Conservation (phyloP, 2,888 invertebrate genomes). For the Deilephila porcellus region DNA sequence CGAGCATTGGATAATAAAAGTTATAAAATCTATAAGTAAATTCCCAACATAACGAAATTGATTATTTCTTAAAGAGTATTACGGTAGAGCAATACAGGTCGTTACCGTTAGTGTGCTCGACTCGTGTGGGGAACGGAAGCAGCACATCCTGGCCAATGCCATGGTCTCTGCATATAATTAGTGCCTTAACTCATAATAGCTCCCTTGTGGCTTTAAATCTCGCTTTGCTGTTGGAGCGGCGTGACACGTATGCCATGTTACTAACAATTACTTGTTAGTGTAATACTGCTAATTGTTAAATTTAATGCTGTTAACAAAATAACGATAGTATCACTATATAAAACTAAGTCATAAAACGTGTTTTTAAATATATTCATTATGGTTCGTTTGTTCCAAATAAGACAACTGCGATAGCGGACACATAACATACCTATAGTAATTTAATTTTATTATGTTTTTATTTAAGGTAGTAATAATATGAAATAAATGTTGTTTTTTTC, state of each 20-base stretch:
- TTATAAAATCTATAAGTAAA: conserved; percentile 35
- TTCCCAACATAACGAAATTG: conserved; percentile 43
- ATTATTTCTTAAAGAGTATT: conserved; percentile 49
- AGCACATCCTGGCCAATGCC: conserved; percentile 70
- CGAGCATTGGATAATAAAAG: neutral
- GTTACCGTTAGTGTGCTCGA: conserved; percentile 66
- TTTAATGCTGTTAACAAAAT: neutral
- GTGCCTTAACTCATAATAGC: conserved; percentile 44
- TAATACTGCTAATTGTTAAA: neutral
- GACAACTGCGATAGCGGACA: too few species aligned
- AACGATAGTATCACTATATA: too few species aligned
- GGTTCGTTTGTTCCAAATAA: too few species aligned
- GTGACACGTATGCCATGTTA: conserved; percentile 33
- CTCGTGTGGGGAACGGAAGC: conserved; percentile 69
- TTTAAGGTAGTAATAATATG: neutral
- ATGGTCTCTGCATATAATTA: conserved; percentile 59
- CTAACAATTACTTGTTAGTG: neutral
- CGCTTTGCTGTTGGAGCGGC: conserved; percentile 35
- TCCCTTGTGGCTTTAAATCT: conserved; percentile 42
- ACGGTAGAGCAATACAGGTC: conserved; percentile 33
- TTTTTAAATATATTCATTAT: too few species aligned
- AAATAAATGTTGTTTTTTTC: too few species aligned
- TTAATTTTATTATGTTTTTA: neutral
- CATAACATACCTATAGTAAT: too few species aligned
- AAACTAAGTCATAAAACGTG: too few species aligned